phyloP scores from a whole-genome alignment of 1,140 invertebrate genomes.

The Dufourea novaeangliae region DNA sequence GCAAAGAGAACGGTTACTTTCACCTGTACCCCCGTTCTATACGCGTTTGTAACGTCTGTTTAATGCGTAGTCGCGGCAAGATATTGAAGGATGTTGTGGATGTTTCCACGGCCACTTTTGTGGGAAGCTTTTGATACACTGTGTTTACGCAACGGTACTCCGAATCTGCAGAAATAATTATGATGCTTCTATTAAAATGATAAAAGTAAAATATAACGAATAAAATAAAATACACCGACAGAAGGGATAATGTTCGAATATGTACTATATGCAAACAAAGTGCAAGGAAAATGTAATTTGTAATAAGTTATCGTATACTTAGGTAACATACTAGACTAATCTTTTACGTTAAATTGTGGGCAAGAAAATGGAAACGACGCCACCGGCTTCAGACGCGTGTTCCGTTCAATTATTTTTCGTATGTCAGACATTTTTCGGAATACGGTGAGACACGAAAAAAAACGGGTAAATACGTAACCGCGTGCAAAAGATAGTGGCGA shows the following conservation, averaged over 20 bases:
- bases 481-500: conserved; percentile 49
- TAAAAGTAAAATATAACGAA: no score
- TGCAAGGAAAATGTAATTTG: no score
- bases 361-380: background rate
- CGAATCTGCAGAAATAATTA: no score
- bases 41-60: background rate
- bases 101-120: background rate
- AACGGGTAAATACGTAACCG: conserved; percentile 2
- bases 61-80: background rate
- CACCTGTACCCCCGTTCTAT: conserved; percentile 34
- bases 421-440: background rate
- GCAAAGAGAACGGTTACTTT: conserved; percentile 35
- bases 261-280: no score
- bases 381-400: background rate
- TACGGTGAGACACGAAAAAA: conserved; percentile 10
- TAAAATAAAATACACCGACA: no score
- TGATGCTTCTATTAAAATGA: no score
- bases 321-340: no score
- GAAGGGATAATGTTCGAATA: no score
- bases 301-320: no score
- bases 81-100: background rate
- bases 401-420: background rate
- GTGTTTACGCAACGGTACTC: background rate
- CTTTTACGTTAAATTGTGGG: no score
- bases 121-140: background rate